A percentile compares a stretch with the other conserved stretches of the same genome.
Evolutionary conservation across 2,888 invertebrate genomes (phyloP).

Genomic region (Agelastica alni): DNA sequence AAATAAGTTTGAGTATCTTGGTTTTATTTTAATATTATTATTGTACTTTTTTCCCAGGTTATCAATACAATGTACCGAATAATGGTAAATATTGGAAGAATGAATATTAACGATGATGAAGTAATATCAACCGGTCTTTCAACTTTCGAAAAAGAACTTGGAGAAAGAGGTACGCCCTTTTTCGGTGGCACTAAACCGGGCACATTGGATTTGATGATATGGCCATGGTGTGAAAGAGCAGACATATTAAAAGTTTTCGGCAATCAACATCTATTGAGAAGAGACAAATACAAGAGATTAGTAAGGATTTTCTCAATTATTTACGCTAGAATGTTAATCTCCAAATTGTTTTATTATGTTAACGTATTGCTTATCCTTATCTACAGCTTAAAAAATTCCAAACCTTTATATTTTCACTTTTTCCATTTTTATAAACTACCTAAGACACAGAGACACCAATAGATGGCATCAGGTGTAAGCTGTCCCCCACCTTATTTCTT

Average conservation of each 20-base stretch:
- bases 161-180: slow-evolving; percentile 65
- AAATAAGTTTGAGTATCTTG: too few relatives aligned
- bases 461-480: too few relatives aligned
- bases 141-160: slow-evolving; percentile 68
- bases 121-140: slow-evolving; percentile 60
- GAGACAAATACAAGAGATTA: slow-evolving; percentile 67
- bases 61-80: slow-evolving; percentile 63
- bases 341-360: too few relatives aligned
- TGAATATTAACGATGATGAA: slow-evolving; percentile 47
- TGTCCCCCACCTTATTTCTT: too few relatives aligned
- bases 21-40: too few relatives aligned
- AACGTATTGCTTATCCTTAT: too few relatives aligned
- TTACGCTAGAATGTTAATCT: too few relatives aligned
- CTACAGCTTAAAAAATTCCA: too few relatives aligned
- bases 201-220: slow-evolving; percentile 80
- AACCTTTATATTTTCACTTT: too few relatives aligned
- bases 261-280: slow-evolving; percentile 67
- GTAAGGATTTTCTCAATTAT: too few relatives aligned
- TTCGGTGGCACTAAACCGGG: slow-evolving; percentile 74
- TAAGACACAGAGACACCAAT: too few relatives aligned
- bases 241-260: slow-evolving; percentile 65
- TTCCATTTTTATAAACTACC: too few relatives aligned
- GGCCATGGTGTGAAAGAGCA: slow-evolving; percentile 82
- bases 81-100: slow-evolving; percentile 51
- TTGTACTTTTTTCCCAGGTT: slow-evolving; percentile 57